Evolutionary conservation across 2,797 vertebrate species (phyloP).

Genomic region (Triplophysa yarkandensis): DNA sequence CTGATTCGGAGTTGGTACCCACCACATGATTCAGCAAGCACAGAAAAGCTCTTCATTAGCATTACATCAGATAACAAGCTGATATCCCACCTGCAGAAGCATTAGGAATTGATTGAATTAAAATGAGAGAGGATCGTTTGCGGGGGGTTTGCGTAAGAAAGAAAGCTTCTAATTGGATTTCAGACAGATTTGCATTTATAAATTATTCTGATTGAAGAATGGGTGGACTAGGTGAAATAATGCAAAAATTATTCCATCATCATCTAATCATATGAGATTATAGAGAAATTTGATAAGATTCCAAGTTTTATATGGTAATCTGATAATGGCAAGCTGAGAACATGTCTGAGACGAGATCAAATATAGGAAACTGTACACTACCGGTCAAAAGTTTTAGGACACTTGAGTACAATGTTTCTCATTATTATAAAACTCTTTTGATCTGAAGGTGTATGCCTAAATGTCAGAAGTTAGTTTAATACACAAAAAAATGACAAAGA

Average conservation of each 20-base stretch:
- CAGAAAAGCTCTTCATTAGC: constrained; percentile 25
- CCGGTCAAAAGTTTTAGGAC: too few relatives aligned
- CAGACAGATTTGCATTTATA: neutral
- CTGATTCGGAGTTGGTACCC: neutral
- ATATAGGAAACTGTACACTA: too few relatives aligned
- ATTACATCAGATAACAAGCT: constrained; percentile 19
- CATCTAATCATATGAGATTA: neutral
- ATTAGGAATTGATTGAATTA: constrained; percentile 15
- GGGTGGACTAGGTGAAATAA: neutral
- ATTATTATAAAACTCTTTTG: too few relatives aligned
- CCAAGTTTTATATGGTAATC: neutral
- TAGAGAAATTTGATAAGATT: neutral
- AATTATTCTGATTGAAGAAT: neutral
- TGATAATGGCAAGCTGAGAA: neutral
- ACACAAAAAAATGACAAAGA: too few relatives aligned
- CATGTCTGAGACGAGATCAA: too few relatives aligned
- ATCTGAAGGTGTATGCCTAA: too few relatives aligned
- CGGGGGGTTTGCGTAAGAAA: neutral
- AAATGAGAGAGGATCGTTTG: neutral
- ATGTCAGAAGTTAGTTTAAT: too few relatives aligned
- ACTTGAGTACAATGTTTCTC: too few relatives aligned
- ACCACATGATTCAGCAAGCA: constrained; percentile 8
- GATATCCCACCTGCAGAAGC: constrained; percentile 11
- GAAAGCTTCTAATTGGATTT: neutral
- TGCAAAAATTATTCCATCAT: neutral